These are phyloP conservation scores for Drosophila testacea DNA, from an alignment of 2,888 invertebrate species.

Conservation along the genomic window DNA sequence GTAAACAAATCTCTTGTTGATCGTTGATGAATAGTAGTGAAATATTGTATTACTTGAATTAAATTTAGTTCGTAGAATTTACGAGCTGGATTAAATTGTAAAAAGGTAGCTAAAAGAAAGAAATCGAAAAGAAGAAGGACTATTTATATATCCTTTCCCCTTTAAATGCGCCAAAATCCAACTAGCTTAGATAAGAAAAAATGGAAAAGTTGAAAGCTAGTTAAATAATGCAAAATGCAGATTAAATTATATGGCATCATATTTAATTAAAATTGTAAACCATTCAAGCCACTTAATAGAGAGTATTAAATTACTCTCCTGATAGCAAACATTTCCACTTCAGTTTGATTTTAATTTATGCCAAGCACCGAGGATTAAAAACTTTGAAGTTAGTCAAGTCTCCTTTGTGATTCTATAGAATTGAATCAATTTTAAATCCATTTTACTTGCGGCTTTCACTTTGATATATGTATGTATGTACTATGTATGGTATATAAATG, in stretches of 20 bases:
- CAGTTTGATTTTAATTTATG: slow-evolving; percentile 31
- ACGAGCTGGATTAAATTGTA: too few species aligned
- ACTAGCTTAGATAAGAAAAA: too few species aligned
- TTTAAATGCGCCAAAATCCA: too few species aligned
- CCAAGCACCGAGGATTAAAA: slow-evolving; percentile 27
- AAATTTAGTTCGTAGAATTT: too few species aligned
- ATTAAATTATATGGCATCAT: background rate
- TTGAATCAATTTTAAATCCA: slow-evolving; percentile 17
- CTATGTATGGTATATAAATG: background rate
- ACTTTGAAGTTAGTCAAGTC: slow-evolving; percentile 16
- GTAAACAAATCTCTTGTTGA: too few species aligned
- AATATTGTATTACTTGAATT: too few species aligned
- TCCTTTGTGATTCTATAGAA: slow-evolving; percentile 5
- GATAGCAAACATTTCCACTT: background rate
- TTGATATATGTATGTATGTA: background rate
- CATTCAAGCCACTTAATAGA: background rate
- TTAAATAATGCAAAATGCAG: background rate
- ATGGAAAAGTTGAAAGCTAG: too few species aligned
- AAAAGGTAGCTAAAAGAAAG: too few species aligned
- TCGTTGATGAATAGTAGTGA: too few species aligned
- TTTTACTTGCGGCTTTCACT: slow-evolving; percentile 9
- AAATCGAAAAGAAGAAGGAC: too few species aligned
- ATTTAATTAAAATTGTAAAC: background rate
- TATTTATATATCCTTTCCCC: too few species aligned
- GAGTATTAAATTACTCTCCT: background rate